Evolutionary conservation across 2,888 invertebrate genomes (phyloP), one percentile per base, ranked within the genome.

Genomic region (Apantesis nais): DNA sequence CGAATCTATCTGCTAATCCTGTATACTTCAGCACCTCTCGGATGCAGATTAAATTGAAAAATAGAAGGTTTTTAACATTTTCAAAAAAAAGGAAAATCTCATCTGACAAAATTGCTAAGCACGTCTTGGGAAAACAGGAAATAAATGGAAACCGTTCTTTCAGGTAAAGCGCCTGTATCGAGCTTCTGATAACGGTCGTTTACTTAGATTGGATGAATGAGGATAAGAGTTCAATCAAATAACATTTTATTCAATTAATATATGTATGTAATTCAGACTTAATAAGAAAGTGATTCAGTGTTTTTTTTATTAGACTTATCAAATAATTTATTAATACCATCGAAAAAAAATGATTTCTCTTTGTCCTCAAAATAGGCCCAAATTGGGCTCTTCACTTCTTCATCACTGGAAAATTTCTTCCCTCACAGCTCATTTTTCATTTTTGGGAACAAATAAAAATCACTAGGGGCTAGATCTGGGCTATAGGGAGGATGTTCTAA

Each of bases 91-190:
- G 11, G 70, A 82, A 83, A 84, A 84, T 76, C 79, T 75, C 22
- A 67, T 78, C 75, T 75, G 78, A 81, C 85, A 80, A 85, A 83
- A 85, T 81, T 67, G 81, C 79, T 79, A 81, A 83, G 81, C 82
- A 81, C 81, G 81, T 77, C 73, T 71, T 72, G 72, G 70, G 75
- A 73, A 81, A 79, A 81, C 81, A 81, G 79, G 83, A 80, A 83
- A 85, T 85, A 86, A 85, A 85, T 82, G 80, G 83, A 78, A 80
- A 75, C 80, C 80, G 77, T 85, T 81, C 84, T 79, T 80, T 78
- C 85, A 85, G 86, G 84, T 84, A 81, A 72, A 80, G 74, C 76
- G 76, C 70, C 70, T 78, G 79, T 78, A 83, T 83, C 75, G 77
- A 68, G 78, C 68, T 75, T 69, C 76, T 83, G 85, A 83, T 83